Evolutionary conservation across 2,113 vertebrate species (phyloP).

Genomic region (Sylvilagus bachmani): DNA sequence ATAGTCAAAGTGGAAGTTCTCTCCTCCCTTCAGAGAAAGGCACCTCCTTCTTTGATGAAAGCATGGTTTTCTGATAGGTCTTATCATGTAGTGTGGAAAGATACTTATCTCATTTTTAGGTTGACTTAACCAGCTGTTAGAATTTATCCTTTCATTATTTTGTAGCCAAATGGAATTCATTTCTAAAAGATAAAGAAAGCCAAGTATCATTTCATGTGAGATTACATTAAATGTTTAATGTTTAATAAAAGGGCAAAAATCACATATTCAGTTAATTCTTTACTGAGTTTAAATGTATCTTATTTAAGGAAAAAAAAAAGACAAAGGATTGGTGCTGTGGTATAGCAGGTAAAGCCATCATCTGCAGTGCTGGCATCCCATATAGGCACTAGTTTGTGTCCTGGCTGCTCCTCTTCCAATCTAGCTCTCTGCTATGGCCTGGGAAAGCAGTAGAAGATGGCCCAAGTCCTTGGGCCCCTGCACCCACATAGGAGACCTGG

Average conservation of each 20-base stretch:
- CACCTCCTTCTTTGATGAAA: too few species aligned
- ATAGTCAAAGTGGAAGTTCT: too few species aligned
- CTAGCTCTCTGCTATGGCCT: too few species aligned
- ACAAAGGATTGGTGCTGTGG: neutral
- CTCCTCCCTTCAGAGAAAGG: too few species aligned
- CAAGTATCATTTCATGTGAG: neutral
- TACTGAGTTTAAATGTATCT: neutral
- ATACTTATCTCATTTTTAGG: neutral
- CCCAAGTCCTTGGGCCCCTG: too few species aligned
- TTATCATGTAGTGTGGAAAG: neutral
- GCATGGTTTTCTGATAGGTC: neutral
- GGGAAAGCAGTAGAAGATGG: too few species aligned
- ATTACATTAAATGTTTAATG: constrained; percentile 16
- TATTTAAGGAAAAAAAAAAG: neutral
- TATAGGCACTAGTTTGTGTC: too few species aligned
- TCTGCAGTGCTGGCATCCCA: too few species aligned
- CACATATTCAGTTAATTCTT: neutral
- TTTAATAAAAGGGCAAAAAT: neutral
- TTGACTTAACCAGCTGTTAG: neutral
- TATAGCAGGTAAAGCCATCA: too few species aligned
- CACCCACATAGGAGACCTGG: too few species aligned
- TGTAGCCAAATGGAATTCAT: constrained; percentile 7
- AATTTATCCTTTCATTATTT: constrained; percentile 19
- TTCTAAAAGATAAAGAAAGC: neutral
- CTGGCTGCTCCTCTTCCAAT: too few species aligned